Conservation (phyloP, 23 tunicate genomes). For the Trididemnum nubilum region DNA sequence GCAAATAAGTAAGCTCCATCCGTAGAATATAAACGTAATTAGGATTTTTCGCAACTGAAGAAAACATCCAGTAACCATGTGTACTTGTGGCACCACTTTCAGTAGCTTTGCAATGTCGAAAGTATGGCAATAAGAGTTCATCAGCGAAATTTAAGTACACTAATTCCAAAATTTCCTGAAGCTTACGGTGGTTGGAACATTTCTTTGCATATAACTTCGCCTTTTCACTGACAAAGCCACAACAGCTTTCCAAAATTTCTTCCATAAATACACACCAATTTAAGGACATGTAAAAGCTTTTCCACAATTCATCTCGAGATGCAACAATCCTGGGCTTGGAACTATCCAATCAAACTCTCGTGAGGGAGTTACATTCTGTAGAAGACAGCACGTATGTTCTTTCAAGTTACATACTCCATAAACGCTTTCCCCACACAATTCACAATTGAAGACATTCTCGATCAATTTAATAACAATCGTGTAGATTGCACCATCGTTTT, state of each 20-base stretch:
- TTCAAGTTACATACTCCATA: neutral
- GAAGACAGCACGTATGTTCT: neutral
- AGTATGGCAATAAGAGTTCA: neutral
- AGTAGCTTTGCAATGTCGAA: neutral
- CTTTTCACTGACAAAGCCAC: neutral
- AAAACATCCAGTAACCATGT: neutral
- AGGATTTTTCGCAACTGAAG: neutral
- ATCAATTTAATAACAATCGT: neutral
- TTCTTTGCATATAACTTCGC: neutral
- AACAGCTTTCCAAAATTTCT: neutral
- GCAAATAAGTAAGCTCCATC: neutral
- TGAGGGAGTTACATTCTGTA: neutral
- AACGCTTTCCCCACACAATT: neutral
- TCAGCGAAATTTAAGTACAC: neutral
- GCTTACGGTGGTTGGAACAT: constrained; percentile 5
- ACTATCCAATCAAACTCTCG: constrained; percentile 6
- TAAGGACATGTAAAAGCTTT: constrained; percentile 6
- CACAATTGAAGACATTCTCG: neutral
- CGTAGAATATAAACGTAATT: neutral
- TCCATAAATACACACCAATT: neutral
- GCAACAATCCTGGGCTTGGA: constrained; percentile 6
- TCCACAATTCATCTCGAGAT: constrained; percentile 3
- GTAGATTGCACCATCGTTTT: constrained; percentile 16
- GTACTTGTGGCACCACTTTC: neutral
- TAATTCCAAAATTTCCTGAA: constrained; percentile 6